Percentiles rank a stretch among this genome's conserved stretches.
These are phyloP conservation scores for Burhinus oedicnemus DNA, from an alignment of 2,113 vertebrate species.

Conservation along the genomic window DNA sequence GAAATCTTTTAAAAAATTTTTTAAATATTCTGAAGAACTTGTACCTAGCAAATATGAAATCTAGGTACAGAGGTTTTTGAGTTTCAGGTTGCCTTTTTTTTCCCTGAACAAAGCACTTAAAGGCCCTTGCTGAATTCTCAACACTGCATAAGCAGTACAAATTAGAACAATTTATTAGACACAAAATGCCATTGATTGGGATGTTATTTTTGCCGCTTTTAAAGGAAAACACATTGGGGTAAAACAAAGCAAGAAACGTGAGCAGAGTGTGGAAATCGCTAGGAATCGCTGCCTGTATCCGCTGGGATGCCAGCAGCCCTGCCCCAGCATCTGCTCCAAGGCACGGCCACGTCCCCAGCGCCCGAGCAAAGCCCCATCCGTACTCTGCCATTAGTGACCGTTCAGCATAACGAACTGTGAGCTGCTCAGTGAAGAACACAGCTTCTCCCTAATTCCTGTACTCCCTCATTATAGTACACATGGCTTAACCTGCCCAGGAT, in stretches of 20 bases:
- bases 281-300: background rate
- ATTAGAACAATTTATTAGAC: background rate
- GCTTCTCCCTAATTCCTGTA: background rate
- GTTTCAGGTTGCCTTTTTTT: background rate
- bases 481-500: background rate
- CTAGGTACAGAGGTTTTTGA: background rate
- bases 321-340: background rate
- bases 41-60: background rate
- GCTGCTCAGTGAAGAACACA: background rate
- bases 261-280: background rate
- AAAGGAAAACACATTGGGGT: background rate
- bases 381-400: fast-evolving
- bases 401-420: background rate
- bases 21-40: background rate
- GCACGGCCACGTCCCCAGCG: background rate
- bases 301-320: background rate
- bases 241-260: background rate
- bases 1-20: background rate
- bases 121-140: background rate
- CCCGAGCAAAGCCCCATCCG: background rate
- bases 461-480: background rate
- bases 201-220: background rate
- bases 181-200: background rate
- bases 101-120: background rate
- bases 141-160: background rate